These are phyloP conservation scores for Pseudotriccus pelzelni DNA, from an alignment of 2,797 vertebrate species.

Conservation along the genomic window DNA sequence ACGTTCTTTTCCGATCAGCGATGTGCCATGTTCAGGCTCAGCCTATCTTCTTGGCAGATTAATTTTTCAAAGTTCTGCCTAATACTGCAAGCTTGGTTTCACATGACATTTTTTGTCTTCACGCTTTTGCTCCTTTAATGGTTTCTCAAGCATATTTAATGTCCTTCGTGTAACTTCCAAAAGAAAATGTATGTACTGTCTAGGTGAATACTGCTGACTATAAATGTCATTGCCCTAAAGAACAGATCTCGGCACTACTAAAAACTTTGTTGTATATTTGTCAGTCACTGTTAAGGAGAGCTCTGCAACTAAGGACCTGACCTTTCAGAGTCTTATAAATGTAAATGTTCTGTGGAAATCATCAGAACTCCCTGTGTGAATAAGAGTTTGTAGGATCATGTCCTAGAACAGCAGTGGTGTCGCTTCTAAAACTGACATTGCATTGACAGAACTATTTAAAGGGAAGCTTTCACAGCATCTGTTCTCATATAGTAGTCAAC, in stretches of 20 bases:
- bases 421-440: constrained; percentile 22
- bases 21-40: not conserved
- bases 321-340: not conserved
- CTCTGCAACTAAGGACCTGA: not conserved
- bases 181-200: not conserved
- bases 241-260: not conserved
- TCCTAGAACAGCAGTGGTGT: constrained; percentile 18
- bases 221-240: not conserved
- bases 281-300: not conserved
- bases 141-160: not conserved
- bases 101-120: not conserved
- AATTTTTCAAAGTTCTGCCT: constrained; percentile 11
- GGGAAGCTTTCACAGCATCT: constrained; percentile 43
- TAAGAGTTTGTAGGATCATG: not conserved
- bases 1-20: not conserved
- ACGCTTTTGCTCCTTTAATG: rapidly evolving
- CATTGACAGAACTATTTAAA: constrained; percentile 54
- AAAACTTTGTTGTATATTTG: not conserved
- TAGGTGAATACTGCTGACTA: not conserved
- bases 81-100: not conserved
- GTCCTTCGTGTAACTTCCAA: not conserved
- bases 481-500: constrained; percentile 38
- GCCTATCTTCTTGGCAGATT: not conserved
- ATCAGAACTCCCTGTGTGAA: not conserved
- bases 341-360: not conserved